These are phyloP conservation scores for Psilanteris sp. DNA, from an alignment of 1,140 invertebrate genomes.

Conservation along the genomic window DNA sequence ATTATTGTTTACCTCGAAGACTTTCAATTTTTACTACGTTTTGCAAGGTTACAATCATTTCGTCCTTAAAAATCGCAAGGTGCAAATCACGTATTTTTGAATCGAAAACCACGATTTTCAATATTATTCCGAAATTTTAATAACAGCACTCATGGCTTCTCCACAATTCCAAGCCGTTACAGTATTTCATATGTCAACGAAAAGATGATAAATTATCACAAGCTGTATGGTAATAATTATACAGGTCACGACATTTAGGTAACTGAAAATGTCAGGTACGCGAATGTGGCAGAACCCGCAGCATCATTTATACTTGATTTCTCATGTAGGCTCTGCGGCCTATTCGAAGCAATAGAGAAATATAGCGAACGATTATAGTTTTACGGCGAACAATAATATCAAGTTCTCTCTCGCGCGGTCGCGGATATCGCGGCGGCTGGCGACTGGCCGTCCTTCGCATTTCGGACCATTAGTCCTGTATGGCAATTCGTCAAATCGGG, in stretches of 20 bases:
- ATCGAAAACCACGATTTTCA: conserved; percentile 11
- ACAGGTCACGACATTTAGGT: conserved; percentile 27
- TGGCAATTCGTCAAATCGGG: conserved; percentile 80
- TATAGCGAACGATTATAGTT: conserved; percentile 72
- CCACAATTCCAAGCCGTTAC: conserved; percentile 16
- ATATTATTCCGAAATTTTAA: conserved; percentile 33
- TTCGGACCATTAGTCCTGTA: conserved; percentile 78
- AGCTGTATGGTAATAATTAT: conserved; percentile 54
- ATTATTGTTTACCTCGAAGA: not conserved
- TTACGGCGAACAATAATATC: conserved; percentile 69
- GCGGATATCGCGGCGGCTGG: conserved; percentile 39
- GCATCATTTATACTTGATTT: conserved; percentile 59
- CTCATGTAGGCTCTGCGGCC: conserved; percentile 38
- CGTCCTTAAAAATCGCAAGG: not conserved
- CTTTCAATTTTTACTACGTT: not conserved
- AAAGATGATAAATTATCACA: conserved; percentile 48
- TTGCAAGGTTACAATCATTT: conserved; percentile 3
- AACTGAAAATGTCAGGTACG: conserved; percentile 58
- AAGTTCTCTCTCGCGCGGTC: conserved; percentile 51
- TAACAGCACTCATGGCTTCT: conserved; percentile 43
- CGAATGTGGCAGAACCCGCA: conserved; percentile 6
- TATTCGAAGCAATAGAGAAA: conserved; percentile 54
- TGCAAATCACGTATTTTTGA: not conserved
- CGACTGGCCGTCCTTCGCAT: conserved; percentile 67
- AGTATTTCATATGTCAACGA: conserved; percentile 51